Evolutionary conservation across 2,113 vertebrate genomes (phyloP), one percentile per base, ranked within the genome.

Genomic region (Alces alces): DNA sequence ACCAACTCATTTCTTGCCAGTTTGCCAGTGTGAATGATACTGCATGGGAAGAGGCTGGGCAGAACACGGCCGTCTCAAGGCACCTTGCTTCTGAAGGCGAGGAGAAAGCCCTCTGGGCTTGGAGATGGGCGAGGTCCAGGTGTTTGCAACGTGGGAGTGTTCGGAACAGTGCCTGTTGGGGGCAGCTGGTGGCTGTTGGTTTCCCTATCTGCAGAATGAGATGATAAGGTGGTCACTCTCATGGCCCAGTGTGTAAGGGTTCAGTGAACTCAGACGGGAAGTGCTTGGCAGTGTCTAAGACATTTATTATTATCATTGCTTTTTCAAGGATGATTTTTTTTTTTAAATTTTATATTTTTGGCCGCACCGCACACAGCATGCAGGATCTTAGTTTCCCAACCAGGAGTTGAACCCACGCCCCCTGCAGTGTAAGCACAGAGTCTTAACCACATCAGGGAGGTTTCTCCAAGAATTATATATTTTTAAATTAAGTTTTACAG

Each of bases 41-140:
- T 33, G 28, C 47, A 39, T 12, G 5, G 1, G 36, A 21, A 54
- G 86, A 30, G 86, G 6, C 78, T 5, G 0, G 55, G 86, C 2
- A 23, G 86, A 28, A 30, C 27, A 2, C 1, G 6, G 50, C 30
- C 19, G 0, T 33, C 27, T 14, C 15, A 1, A 3, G 27, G 39
- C 54, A 15, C 43, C 33, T 76, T 17, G 60, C 47, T 45, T 83
- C 39, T 83, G n/a, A 57, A 36, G 52, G 21, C 3, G 12, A 70
- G 60, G 50, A 50, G 33, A 47, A 43, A 43, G 27, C 21, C 21
- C 45, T 30, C 10, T 61, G n/a, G 86, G 21, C 39, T 61, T 45
- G 47, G 47, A 17, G 36, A 1, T 21, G 1, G 55, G 9, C 2
- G 2, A 5, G 15, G n/a, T 45, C 47, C 12, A 9, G 13, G 47